Conservation (phyloP, 1,140 invertebrate genomes). For the Drosophila oshimai region DNA sequence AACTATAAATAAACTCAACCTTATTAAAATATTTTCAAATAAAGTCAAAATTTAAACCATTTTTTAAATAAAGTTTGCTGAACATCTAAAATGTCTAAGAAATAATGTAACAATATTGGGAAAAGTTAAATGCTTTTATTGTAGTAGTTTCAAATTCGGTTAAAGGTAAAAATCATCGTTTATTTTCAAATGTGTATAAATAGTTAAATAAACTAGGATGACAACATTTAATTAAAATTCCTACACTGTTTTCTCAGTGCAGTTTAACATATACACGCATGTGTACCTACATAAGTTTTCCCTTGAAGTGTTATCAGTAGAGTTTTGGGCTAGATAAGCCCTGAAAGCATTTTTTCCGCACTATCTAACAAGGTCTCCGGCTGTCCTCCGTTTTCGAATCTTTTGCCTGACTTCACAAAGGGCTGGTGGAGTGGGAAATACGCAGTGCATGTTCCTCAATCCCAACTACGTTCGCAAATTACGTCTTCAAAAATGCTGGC, state of each 20-base stretch:
- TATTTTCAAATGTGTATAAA: no score
- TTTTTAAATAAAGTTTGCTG: no score
- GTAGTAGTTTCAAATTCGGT: no score
- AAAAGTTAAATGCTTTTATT: no score
- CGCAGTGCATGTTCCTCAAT: constrained; percentile 52
- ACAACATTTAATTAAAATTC: neutral
- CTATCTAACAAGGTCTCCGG: constrained; percentile 30
- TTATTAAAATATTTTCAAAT: neutral
- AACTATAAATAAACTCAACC: no score
- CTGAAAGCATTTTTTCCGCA: constrained; percentile 8
- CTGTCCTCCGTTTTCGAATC: constrained; percentile 20
- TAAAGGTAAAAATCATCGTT: no score
- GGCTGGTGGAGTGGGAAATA: constrained; percentile 30
- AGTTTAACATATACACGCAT: neutral
- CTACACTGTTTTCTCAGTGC: neutral
- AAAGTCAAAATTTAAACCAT: no score
- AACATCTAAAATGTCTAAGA: no score
- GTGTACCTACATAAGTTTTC: constrained; percentile 1
- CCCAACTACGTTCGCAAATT: constrained; percentile 38
- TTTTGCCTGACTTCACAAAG: constrained; percentile 17
- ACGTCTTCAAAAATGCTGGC: constrained; percentile 43
- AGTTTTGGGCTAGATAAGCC: constrained; percentile 23
- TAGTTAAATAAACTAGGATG: neutral
- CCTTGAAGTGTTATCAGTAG: constrained; percentile 16
- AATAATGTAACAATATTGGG: no score